phyloP scores from a whole-genome alignment of 2,888 invertebrate species.

The Listrodromus nycthemerus region DNA sequence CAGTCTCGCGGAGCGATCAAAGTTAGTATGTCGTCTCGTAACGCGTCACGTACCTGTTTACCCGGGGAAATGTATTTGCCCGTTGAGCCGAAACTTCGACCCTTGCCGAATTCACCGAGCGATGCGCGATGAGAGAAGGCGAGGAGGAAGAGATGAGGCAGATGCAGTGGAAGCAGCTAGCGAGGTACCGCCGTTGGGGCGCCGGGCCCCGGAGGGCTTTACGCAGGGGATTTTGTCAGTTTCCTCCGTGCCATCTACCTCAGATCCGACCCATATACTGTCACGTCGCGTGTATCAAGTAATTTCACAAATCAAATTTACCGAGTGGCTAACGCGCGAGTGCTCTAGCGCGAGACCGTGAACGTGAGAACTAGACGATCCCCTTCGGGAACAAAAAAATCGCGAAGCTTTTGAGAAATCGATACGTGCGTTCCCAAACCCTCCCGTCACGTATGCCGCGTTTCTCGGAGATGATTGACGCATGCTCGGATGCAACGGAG shows the following conservation, averaged over 20 bases:
- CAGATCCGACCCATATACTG: conserved; percentile 21
- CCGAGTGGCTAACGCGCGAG: conserved; percentile 60
- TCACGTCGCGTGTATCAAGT: conserved; percentile 56
- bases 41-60: conserved; percentile 68
- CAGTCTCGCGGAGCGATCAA: conserved; percentile 62
- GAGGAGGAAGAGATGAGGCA: background rate
- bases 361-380: conserved; percentile 21
- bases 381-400: conserved; percentile 58
- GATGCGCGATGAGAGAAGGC: conserved; percentile 6
- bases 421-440: conserved; percentile 35
- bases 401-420: conserved; percentile 63
- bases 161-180: conserved; percentile 33
- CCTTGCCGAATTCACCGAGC: conserved; percentile 55
- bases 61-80: conserved; percentile 61
- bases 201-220: conserved; percentile 37
- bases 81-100: conserved; percentile 60
- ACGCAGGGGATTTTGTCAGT: conserved; percentile 51
- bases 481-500: background rate
- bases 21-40: conserved; percentile 63
- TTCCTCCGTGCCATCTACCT: conserved; percentile 1
- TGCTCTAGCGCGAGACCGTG: conserved; percentile 26
- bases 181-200: conserved; percentile 34
- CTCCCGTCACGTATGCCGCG: background rate
- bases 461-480: background rate
- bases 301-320: conserved; percentile 65